Percentiles rank a stretch among this genome's conserved stretches.
These are phyloP conservation scores for Phymastichus coffea DNA, from an alignment of 1,140 invertebrate genomes.

Conservation along the genomic window DNA sequence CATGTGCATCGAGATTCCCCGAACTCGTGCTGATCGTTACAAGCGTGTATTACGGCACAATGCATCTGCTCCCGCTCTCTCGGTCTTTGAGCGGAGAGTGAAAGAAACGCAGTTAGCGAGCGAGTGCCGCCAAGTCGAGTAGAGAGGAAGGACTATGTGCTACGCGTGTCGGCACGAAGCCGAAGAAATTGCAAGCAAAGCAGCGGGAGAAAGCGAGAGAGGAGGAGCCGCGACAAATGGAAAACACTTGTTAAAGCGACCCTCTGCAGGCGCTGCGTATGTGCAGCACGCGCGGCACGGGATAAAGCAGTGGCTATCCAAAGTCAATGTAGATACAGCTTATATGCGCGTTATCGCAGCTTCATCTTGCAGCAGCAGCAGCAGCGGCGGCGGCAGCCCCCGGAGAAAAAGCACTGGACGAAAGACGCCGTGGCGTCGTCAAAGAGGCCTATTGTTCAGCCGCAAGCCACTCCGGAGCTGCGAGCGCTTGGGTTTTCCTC, in stretches of 20 bases:
- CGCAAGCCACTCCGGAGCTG: background rate
- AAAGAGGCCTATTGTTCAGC: constrained; percentile 37
- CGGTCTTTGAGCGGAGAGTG: too few species aligned
- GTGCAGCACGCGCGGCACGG: constrained; percentile 32
- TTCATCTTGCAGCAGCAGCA: constrained; percentile 39
- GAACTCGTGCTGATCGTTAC: too few species aligned
- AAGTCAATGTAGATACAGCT: constrained; percentile 53
- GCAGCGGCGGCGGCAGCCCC: constrained; percentile 38
- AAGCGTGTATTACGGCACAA: too few species aligned
- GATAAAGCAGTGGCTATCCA: constrained; percentile 52
- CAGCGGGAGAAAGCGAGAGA: constrained; percentile 25
- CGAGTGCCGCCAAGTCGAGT: background rate
- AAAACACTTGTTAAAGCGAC: constrained; percentile 54
- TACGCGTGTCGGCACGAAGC: background rate
- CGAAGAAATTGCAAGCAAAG: background rate
- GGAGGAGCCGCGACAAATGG: constrained; percentile 48
- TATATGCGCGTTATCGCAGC: constrained; percentile 48
- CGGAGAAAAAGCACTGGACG: constrained; percentile 18
- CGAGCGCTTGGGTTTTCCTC: background rate
- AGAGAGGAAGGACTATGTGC: background rate
- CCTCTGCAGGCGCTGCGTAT: background rate
- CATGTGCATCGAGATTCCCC: too few species aligned
- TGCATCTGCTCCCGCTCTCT: too few species aligned
- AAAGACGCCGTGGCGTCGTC: constrained; percentile 23
- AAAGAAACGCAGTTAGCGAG: background rate